Percentiles rank a stretch among this genome's conserved stretches.
Evolutionary conservation across 35 echinoderm and acorn worm species (phyloP).

Genomic region (Eucidaris tribuloides): DNA sequence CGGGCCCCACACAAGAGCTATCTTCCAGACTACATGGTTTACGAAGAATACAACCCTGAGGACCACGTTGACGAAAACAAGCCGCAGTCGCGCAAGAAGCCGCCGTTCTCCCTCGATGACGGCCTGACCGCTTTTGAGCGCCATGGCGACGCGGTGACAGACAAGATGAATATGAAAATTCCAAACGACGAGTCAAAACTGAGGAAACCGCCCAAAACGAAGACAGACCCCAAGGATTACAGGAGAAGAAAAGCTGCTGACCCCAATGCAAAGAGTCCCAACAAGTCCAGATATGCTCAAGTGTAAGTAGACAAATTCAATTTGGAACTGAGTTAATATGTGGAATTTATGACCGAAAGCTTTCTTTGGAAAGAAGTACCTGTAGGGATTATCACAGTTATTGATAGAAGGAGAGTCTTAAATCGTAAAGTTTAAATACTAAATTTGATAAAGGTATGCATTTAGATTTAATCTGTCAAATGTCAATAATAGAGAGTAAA

Average conservation of each 20-base stretch:
- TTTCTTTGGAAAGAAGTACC: too few species aligned
- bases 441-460: too few species aligned
- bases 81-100: neutral
- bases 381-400: too few species aligned
- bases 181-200: slow-evolving; percentile 36
- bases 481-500: too few species aligned
- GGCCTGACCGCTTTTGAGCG: slow-evolving; percentile 74
- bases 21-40: slow-evolving; percentile 97
- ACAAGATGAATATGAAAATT: slow-evolving; percentile 81
- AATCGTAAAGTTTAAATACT: too few species aligned
- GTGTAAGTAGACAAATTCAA: neutral
- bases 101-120: slow-evolving; percentile 85
- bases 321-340: too few species aligned
- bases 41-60: slow-evolving; percentile 65
- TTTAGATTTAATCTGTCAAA: too few species aligned
- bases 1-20: too few species aligned
- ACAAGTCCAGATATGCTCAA: neutral
- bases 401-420: too few species aligned
- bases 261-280: slow-evolving; percentile 12
- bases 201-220: slow-evolving; percentile 22
- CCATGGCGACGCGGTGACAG: slow-evolving; percentile 68
- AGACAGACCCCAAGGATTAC: slow-evolving; percentile 2
- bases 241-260: slow-evolving; percentile 13
- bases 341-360: too few species aligned
- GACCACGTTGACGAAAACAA: slow-evolving; percentile 28